These are phyloP conservation scores for Leptarthrus brevirostris DNA, from an alignment of 2,888 invertebrate genomes.

Conservation along the genomic window DNA sequence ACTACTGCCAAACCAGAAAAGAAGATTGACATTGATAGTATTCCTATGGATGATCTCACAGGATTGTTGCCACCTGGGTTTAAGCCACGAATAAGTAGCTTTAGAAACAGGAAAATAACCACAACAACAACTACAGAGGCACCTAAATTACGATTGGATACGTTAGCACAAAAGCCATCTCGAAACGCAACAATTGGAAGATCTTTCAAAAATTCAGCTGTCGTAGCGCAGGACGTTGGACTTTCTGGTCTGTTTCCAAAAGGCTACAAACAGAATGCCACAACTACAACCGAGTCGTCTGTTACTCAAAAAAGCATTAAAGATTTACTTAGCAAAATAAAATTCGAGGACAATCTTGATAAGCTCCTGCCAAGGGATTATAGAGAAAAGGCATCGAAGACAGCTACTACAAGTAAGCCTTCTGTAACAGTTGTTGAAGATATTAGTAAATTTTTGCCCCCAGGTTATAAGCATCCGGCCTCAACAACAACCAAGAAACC, in stretches of 20 bases:
- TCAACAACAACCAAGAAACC: constrained; percentile 60
- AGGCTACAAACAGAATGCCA: constrained; percentile 72
- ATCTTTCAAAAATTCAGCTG: constrained; percentile 71
- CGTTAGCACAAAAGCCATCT: constrained; percentile 58
- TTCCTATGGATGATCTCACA: constrained; percentile 72
- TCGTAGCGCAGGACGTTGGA: constrained; percentile 70
- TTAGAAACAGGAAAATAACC: constrained; percentile 70
- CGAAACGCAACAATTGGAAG: constrained; percentile 66
- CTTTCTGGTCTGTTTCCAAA: constrained; percentile 70
- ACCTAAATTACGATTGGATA: constrained; percentile 26
- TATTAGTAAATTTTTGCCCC: constrained; percentile 73
- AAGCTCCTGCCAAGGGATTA: constrained; percentile 70
- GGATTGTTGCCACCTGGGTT: constrained; percentile 75
- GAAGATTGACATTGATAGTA: constrained; percentile 67
- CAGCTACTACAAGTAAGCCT: constrained; percentile 63
- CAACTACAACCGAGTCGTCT: constrained; percentile 58
- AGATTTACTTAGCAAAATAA: constrained; percentile 62
- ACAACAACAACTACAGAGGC: constrained; percentile 65
- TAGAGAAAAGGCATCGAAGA: constrained; percentile 66
- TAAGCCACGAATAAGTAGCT: constrained; percentile 69
- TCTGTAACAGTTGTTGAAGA: constrained; percentile 69
- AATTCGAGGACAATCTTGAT: constrained; percentile 64
- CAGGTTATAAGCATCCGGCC: constrained; percentile 71
- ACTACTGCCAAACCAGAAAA: constrained; percentile 59
- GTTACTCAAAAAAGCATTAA: constrained; percentile 55